Base-by-base conservation (phyloP, 2,797 vertebrate genomes). In the Intellagama lesueurii region DNA sequence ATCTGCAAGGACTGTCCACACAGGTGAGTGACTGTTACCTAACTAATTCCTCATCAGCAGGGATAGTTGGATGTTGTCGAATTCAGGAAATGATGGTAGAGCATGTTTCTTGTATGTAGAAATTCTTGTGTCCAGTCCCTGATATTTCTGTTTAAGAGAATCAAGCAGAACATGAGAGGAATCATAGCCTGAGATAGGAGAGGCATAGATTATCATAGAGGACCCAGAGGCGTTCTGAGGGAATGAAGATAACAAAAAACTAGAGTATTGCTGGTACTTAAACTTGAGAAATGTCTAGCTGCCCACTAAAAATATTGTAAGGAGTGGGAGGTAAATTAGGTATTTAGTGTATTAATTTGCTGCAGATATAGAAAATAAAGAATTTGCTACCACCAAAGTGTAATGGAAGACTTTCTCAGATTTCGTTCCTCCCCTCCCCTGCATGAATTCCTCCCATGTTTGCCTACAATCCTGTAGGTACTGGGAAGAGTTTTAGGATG, bases 1-100 rank as follows among this genome's bases (percentile, higher is more conserved):
- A 99, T 99, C 95, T 99, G 99, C 94, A 99, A 99, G 97, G 99
- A 99, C 95, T 99, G 99, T 93, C 99, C 99, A 88, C 99, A 99
- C 95, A 98, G 99, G 99, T 99, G 86, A 96, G 97, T 86, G 8
- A 49, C 30, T 75, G 17, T 85, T 80, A 28, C 44, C 4, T 28
- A 47, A n/a, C 40, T 47, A 28, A 47, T 44, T 22, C 26, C 24
- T 32, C 28, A 44, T 87, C 79, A n/a, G 60, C 4, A 60, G 22
- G 11, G n/a, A 44, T 2, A 77, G 8, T 66, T 68, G 16, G 17
- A 17, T 35, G 4, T 66, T 52, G 4, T 12, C 9, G 56, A 56
- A 73, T 52, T 26, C 24, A 84, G n/a, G n/a, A 11, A 7, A 26
- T 32, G 5, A 32, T 66, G 79, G 32, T 35, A 49, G 19, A 81